Evolutionary conservation across 2,888 invertebrate species (phyloP).

Genomic region (Galeruca laticollis): DNA sequence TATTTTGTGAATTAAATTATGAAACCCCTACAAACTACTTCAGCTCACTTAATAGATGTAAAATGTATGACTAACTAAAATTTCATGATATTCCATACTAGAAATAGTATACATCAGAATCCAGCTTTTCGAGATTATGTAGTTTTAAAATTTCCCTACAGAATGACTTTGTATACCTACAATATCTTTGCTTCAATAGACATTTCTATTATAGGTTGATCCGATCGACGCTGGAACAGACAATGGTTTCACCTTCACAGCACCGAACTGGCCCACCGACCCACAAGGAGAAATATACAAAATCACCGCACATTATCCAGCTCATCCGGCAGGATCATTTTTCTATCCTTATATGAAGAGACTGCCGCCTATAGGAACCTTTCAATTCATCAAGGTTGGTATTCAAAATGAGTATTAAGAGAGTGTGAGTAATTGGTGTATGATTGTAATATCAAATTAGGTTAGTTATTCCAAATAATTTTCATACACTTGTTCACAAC

Average conservation of each 20-base stretch:
- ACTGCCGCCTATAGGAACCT: constrained; percentile 90
- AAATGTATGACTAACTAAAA: no score
- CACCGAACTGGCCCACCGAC: constrained; percentile 95
- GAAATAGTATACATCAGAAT: no score
- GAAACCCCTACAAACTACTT: no score
- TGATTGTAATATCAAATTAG: no score
- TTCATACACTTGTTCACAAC: no score
- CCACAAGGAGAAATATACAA: constrained; percentile 90
- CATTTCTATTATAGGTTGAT: constrained; percentile 74
- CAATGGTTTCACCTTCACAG: constrained; percentile 95
- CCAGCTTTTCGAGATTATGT: no score
- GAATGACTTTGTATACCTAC: background rate
- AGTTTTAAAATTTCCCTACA: no score
- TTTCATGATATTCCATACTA: no score
- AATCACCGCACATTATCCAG: constrained; percentile 89
- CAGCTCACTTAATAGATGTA: no score
- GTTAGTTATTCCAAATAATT: no score
- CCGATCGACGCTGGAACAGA: constrained; percentile 95
- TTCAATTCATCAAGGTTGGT: constrained; percentile 90
- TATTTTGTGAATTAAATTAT: no score
- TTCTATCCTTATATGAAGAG: constrained; percentile 90
- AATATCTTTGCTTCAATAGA: background rate
- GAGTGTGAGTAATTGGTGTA: no score
- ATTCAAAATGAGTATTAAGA: background rate
- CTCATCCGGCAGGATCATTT: constrained; percentile 94